Evolutionary conservation across 2,888 invertebrate species (phyloP).

Genomic region (Alloscopus bannaensis): DNA sequence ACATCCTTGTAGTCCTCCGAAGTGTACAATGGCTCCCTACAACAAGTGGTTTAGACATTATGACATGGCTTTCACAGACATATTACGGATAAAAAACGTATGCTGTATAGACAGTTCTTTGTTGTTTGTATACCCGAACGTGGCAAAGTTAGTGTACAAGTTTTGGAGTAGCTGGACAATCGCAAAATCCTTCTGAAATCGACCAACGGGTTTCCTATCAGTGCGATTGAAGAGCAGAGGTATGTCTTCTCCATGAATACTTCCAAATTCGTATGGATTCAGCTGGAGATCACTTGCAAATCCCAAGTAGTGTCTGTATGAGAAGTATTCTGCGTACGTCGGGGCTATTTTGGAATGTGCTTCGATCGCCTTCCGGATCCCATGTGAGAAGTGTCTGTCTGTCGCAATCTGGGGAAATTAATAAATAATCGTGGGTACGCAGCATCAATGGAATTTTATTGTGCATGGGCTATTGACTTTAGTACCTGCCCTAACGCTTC

Average conservation of each 20-base stretch:
- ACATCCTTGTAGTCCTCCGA: slow-evolving; percentile 55
- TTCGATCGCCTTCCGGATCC: slow-evolving; percentile 52
- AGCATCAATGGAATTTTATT: not conserved
- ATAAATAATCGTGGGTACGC: not conserved
- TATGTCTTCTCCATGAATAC: slow-evolving; percentile 57
- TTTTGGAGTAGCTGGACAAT: slow-evolving; percentile 62
- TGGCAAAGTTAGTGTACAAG: slow-evolving; percentile 61
- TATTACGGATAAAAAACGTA: not conserved
- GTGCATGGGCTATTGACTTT: not conserved
- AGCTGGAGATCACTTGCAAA: slow-evolving; percentile 57
- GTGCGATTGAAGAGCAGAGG: slow-evolving; percentile 62
- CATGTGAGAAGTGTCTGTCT: slow-evolving; percentile 61
- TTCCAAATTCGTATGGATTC: slow-evolving; percentile 63
- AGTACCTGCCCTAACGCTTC: slow-evolving; percentile 53
- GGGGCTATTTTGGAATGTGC: slow-evolving; percentile 61
- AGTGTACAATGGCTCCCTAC: slow-evolving; percentile 59
- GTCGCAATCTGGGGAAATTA: slow-evolving; percentile 45
- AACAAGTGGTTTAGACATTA: not conserved
- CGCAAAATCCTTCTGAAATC: slow-evolving; percentile 53
- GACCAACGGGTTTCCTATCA: slow-evolving; percentile 55
- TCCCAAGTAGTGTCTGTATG: slow-evolving; percentile 55
- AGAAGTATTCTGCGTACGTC: slow-evolving; percentile 57
- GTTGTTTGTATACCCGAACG: slow-evolving; percentile 34
- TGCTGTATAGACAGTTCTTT: not conserved
- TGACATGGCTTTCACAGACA: not conserved